Evolutionary conservation across 2,797 vertebrate genomes (phyloP).

Genomic region (Sparus aurata): DNA sequence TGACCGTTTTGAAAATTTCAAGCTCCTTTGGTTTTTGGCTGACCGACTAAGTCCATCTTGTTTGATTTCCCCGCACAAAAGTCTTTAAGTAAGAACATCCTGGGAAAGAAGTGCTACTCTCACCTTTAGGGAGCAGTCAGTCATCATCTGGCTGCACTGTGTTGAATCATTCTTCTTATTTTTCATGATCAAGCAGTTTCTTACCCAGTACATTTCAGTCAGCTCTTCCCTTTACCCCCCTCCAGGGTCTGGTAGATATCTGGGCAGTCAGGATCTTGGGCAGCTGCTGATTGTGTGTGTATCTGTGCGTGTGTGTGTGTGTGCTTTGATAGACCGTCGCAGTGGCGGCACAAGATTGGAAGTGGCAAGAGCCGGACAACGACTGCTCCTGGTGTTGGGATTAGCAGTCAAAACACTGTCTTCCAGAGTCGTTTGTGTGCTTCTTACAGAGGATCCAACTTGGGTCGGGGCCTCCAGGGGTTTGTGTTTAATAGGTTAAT

Average conservation of each 20-base stretch:
- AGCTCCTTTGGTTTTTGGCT: conserved; percentile 90
- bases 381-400: conserved; percentile 66
- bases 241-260: conserved; percentile 58
- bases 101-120: conserved; percentile 74
- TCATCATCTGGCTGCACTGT: conserved; percentile 46
- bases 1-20: conserved; percentile 81
- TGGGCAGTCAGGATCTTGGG: conserved; percentile 73
- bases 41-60: conserved; percentile 82
- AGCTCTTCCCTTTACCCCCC: conserved; percentile 64
- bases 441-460: conserved; percentile 78
- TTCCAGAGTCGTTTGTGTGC: conserved; percentile 81
- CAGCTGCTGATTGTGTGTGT: conserved; percentile 80
- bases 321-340: conserved; percentile 78
- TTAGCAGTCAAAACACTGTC: conserved; percentile 67
- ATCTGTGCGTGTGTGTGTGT: conserved; percentile 63
- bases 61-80: conserved; percentile 72
- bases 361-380: conserved; percentile 63
- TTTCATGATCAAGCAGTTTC: conserved; percentile 59
- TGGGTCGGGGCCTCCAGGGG: conserved; percentile 66
- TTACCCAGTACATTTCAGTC: conserved; percentile 68
- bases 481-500: conserved; percentile 72
- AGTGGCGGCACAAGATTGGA: conserved; percentile 65
- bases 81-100: conserved; percentile 78
- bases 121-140: conserved; percentile 67
- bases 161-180: conserved; percentile 53